These are phyloP conservation scores for Alaudala cheleensis DNA, from an alignment of 2,113 vertebrate species.

Conservation along the genomic window DNA sequence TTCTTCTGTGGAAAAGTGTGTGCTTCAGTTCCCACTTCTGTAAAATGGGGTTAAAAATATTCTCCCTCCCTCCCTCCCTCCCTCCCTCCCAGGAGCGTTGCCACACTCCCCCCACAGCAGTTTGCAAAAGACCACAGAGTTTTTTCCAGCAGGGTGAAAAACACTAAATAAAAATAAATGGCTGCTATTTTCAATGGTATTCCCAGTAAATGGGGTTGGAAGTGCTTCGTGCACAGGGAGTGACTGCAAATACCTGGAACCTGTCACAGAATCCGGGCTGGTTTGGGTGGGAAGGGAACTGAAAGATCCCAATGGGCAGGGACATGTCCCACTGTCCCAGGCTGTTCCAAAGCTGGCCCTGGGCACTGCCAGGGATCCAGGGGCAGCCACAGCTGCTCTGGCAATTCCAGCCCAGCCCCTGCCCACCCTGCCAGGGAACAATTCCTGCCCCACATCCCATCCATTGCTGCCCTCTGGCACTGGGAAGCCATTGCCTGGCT, in stretches of 20 bases:
- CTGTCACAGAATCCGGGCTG: neutral
- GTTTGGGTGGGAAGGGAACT: too few species aligned
- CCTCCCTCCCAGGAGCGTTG: neutral
- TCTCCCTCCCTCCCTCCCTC: neutral
- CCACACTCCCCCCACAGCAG: neutral
- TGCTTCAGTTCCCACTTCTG: constrained; percentile 43
- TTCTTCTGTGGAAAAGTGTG: neutral
- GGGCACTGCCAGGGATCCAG: neutral
- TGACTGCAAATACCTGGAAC: neutral
- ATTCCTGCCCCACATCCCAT: too few species aligned
- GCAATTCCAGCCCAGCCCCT: too few species aligned
- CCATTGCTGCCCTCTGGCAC: too few species aligned
- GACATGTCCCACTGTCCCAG: neutral
- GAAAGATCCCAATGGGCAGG: neutral
- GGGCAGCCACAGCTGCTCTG: neutral
- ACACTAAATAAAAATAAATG: constrained; percentile 3
- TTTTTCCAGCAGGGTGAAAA: neutral
- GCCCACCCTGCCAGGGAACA: too few species aligned
- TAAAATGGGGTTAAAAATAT: constrained; percentile 50
- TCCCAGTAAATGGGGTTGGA: neutral
- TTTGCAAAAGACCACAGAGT: neutral
- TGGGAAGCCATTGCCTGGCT: too few species aligned
- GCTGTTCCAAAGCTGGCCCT: neutral
- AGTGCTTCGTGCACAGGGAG: neutral
- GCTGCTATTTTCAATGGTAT: neutral